Base-by-base conservation (phyloP, 2,888 invertebrate species). In the Clusia tigrina region DNA sequence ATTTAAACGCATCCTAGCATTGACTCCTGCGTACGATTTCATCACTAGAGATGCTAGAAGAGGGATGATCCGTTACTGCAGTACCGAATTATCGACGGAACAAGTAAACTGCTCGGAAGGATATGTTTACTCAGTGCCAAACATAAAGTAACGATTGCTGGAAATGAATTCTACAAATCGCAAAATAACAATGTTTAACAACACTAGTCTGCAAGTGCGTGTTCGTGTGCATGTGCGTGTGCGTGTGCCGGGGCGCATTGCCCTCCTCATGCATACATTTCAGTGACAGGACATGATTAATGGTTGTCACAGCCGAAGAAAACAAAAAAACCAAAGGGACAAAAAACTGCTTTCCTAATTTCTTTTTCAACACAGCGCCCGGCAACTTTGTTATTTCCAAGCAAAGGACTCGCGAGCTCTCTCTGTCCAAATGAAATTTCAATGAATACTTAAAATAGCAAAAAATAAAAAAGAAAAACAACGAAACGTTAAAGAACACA, bases 221-320 rank as follows among this genome's bases (percentile, higher is more conserved):
- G 32, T 20, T 6, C 51, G 51, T 24, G 56, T 56, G 56, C 37
- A 59, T 55, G 56, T 54, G 57, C 25, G 62, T 58, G 24, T 32
- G 58, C 54, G 38, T 20, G 54, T 26, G 48, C 5, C 2, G 2
- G 18, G 20, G 20, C 55, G 38, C 46, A 52, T 51, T 60, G 58
- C 64, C 63, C 67, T 65, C 64, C 64, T 71, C 75, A 74, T 76
- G 77, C 77, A 77, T 77, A 77, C 69, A 73, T 76, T 77, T 73
- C 71, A 74, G 73, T 83, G 84, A 82, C 83, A 83, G 84, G 77
- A 78, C 81, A 84, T 83, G 83, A 83, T 83, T 83, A 83, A 83
- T 83, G 84, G 83, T 81, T 83, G 84, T 84, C 84, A 83, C 78
- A 81, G 79, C 74, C 74, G n/a, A 73, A 69, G 67, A 63, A 69